Evolutionary conservation across 2,113 vertebrate species (phyloP).

Genomic region (Rhabdornis inornatus): DNA sequence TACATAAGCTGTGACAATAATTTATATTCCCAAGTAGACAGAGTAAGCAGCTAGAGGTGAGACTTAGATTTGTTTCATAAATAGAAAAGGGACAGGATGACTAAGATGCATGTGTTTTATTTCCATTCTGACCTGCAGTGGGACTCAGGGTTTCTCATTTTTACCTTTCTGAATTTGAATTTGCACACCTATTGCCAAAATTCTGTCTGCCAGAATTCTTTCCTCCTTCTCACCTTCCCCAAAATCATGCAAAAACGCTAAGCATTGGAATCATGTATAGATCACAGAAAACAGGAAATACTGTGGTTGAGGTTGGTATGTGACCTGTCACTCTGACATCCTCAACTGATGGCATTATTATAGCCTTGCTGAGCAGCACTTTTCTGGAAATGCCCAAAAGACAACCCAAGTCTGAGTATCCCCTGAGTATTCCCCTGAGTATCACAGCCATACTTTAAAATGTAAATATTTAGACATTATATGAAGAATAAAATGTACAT

Average conservation of each 20-base stretch:
- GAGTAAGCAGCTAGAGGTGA: background rate
- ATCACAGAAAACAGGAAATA: background rate
- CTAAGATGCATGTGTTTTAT: background rate
- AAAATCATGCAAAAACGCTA: background rate
- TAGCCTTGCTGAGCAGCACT: background rate
- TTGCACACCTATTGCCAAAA: background rate
- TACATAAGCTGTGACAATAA: background rate
- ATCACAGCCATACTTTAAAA: background rate
- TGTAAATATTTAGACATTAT: background rate
- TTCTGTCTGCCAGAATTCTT: background rate
- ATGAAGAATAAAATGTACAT: background rate
- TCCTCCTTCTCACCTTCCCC: background rate
- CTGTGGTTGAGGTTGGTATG: background rate
- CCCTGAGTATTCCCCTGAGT: background rate
- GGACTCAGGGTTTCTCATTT: background rate
- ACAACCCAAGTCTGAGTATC: too few species aligned
- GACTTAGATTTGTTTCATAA: conserved; percentile 2
- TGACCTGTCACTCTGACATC: background rate
- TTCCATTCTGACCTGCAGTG: background rate
- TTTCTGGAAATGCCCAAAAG: background rate
- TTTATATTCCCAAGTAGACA: background rate
- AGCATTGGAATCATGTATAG: background rate
- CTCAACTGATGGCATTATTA: background rate
- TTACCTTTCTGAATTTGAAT: background rate
- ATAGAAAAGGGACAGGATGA: background rate